Conservation (phyloP, 2,888 invertebrate species). For the Chymomyza caudatula region DNA sequence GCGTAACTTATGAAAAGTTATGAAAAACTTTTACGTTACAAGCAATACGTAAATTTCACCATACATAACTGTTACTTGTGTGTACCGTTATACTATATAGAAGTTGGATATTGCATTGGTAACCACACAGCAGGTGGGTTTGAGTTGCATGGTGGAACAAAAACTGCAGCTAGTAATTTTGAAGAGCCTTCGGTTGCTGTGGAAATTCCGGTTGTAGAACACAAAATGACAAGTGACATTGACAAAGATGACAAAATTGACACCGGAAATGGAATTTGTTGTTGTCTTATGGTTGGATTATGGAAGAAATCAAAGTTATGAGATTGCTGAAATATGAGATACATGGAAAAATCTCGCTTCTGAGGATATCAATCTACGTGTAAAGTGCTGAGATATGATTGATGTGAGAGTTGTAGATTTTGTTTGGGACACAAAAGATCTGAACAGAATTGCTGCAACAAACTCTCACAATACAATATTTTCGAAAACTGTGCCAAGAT, state of each 20-base stretch:
- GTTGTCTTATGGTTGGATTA: not conserved
- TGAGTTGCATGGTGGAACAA: not conserved
- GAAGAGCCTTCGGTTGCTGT: not conserved
- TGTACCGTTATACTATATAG: not conserved
- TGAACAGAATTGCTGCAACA: too few species aligned
- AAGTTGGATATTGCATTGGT: not conserved
- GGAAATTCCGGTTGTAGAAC: not conserved
- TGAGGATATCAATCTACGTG: too few species aligned
- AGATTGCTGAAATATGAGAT: not conserved
- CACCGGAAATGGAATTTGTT: not conserved
- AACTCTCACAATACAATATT: too few species aligned
- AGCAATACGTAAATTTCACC: constrained; percentile 61
- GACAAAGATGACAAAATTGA: not conserved
- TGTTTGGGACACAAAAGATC: too few species aligned
- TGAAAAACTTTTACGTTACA: constrained; percentile 68
- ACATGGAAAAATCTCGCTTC: not conserved
- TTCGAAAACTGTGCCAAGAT: too few species aligned
- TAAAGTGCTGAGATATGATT: too few species aligned
- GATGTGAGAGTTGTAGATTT: too few species aligned
- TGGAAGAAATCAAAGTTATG: not conserved
- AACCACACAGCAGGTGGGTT: not conserved
- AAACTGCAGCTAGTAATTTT: not conserved
- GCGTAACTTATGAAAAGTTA: constrained; percentile 70
- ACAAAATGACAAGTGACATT: not conserved
- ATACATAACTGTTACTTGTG: not conserved